Evolutionary conservation across 2,113 vertebrate species (phyloP).

Genomic region (Nycticebus coucang): DNA sequence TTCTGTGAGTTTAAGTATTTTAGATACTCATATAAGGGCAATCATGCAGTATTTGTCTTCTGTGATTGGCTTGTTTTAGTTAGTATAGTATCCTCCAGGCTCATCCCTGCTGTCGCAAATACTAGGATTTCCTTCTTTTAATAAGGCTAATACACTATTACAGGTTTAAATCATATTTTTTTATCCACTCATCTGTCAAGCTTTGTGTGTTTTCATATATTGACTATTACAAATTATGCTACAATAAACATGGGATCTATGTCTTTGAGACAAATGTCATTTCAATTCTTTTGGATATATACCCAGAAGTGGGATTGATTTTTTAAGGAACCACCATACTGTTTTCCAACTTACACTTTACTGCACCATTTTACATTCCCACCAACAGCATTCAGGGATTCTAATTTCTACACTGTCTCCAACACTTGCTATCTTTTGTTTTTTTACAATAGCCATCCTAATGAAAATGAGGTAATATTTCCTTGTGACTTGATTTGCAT

Average conservation of each 20-base stretch:
- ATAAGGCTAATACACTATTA: neutral
- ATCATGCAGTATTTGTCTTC: neutral
- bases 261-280: neutral
- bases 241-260: neutral
- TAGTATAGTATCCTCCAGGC: neutral
- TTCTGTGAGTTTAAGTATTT: neutral
- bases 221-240: neutral
- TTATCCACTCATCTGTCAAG: neutral
- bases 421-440: neutral
- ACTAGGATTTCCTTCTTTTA: neutral
- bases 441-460: neutral
- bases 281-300: neutral
- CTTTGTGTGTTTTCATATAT: neutral
- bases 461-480: too few species aligned
- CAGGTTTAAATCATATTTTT: neutral
- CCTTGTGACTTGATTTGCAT: too few species aligned
- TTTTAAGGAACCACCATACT: neutral
- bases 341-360: neutral
- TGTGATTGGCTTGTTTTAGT: neutral
- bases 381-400: neutral
- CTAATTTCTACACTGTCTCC: neutral
- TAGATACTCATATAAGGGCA: neutral
- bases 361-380: neutral
- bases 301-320: neutral
- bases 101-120: neutral